These are phyloP conservation scores for Lamprologus tigripictilis DNA, from an alignment of 2,113 vertebrate species.

Conservation along the genomic window DNA sequence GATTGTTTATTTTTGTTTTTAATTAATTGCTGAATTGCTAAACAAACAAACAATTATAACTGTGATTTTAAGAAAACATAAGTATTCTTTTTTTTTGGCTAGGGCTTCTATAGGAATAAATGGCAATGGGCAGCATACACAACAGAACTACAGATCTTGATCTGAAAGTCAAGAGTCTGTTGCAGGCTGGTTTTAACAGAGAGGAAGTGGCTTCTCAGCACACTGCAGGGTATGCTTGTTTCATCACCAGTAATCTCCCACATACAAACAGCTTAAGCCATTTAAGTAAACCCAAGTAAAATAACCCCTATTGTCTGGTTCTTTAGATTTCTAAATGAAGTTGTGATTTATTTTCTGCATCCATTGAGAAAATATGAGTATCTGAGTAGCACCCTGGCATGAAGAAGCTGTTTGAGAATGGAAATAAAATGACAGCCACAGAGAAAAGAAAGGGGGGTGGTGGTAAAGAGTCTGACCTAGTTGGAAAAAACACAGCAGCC, in stretches of 20 bases:
- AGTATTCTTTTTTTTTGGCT: not conserved
- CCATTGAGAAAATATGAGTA: not conserved
- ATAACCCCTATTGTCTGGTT: not conserved
- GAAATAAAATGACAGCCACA: conserved; percentile 52
- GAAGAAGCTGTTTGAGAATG: conserved; percentile 45
- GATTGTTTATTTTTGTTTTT: not conserved
- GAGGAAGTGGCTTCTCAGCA: not conserved
- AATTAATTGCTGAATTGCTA: not conserved
- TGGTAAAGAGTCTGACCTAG: conserved; percentile 62
- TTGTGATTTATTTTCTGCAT: not conserved
- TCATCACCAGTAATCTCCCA: not conserved
- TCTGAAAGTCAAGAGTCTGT: conserved; percentile 3
- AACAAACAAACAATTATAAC: not conserved
- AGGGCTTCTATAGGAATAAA: not conserved
- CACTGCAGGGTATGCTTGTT: conserved; percentile 6
- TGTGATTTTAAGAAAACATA: not conserved
- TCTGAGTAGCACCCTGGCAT: not conserved
- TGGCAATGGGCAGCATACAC: not conserved
- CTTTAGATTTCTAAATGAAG: not conserved
- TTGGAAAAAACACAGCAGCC: conserved; percentile 60
- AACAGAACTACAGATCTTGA: not conserved
- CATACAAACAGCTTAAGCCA: not conserved
- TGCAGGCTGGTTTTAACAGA: not conserved
- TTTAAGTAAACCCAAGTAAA: not conserved
- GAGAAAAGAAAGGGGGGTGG: conserved; percentile 2